Base-by-base conservation (phyloP, 2,797 vertebrate genomes). In the Poeciliopsis gracilis region DNA sequence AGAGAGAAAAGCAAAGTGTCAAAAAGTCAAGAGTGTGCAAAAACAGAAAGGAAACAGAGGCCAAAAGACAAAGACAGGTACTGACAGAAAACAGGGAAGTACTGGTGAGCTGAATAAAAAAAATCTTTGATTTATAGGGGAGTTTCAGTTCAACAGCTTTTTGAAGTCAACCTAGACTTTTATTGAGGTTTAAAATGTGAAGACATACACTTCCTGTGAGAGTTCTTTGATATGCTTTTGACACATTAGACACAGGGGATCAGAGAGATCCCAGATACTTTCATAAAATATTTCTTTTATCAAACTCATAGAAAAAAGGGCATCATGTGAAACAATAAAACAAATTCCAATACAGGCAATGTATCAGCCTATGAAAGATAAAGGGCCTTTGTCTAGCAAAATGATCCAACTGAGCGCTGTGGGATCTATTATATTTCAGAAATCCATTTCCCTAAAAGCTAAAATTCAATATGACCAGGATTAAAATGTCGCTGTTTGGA, bases 121-220 rank as follows among this genome's bases (percentile, higher is more conserved):
- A 82, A 78, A 59, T 55, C 36, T 90, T 87, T 85, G 72, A 87
- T 85, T 87, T 84, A 74, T 72, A 76, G 25, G 70, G 51, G 74
- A 75, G 83, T 83, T 90, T 87, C 71, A 82, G 46, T 83, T 87
- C 77, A 83, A 75, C 77, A 87, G 86, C 53, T 81, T 84, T 89
- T 90, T 90, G 84, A 90, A 89, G 89, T 80, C 76, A 83, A 78
- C 69, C 73, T 67, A 73, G 70, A 72, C 76, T 73, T 86, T 86
- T 79, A 61, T 15, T 79, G 73, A 70, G 30, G 30, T 82, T 86
- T 85, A 75, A 87, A 84, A 80, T 71, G 71, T 84, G 76, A 83
- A 87, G 79, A 77, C 43, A 80, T 63, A 80, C 45, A 88, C 77
- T 76, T 78, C 67, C 71, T 59, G 80, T 70, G 75, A 79, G 72